Percentiles rank a stretch among this genome's conserved stretches.
Conservation (phyloP, 1,140 invertebrate genomes). For the Eufriesea mexicana region DNA sequence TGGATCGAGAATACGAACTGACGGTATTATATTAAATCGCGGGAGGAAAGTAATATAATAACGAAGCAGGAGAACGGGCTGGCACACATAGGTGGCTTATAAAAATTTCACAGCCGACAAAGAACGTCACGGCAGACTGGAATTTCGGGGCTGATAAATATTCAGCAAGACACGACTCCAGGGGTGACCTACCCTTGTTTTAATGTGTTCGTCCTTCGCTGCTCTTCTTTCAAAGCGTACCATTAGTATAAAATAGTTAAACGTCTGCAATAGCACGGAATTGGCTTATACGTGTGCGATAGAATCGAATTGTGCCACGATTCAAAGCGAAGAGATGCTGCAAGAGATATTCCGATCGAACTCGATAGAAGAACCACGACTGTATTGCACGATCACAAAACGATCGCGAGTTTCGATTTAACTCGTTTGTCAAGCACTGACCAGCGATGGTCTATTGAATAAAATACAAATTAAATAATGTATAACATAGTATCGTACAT, state of each 20-base stretch:
- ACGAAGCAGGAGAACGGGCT: not conserved
- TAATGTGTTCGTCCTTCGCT: not conserved
- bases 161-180: not conserved
- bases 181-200: not conserved
- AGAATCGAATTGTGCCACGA: conserved; percentile 42
- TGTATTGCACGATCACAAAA: not conserved
- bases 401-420: not conserved
- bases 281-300: conserved; percentile 20
- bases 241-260: conserved; percentile 3
- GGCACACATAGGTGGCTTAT: not conserved
- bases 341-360: not conserved
- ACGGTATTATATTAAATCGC: not conserved
- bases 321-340: not conserved
- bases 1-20: not conserved
- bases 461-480: no score
- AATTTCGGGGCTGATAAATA: conserved; percentile 47
- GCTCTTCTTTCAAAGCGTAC: no score
- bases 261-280: conserved; percentile 15
- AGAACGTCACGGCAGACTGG: not conserved
- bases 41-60: not conserved
- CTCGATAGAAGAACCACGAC: conserved; percentile 34
- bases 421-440: not conserved
- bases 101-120: not conserved
- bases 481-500: no score
- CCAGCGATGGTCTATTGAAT: no score